Evolutionary conservation across 2,888 invertebrate genomes (phyloP), one percentile per base, ranked within the genome.

Genomic region (Argyresthia goedartella): DNA sequence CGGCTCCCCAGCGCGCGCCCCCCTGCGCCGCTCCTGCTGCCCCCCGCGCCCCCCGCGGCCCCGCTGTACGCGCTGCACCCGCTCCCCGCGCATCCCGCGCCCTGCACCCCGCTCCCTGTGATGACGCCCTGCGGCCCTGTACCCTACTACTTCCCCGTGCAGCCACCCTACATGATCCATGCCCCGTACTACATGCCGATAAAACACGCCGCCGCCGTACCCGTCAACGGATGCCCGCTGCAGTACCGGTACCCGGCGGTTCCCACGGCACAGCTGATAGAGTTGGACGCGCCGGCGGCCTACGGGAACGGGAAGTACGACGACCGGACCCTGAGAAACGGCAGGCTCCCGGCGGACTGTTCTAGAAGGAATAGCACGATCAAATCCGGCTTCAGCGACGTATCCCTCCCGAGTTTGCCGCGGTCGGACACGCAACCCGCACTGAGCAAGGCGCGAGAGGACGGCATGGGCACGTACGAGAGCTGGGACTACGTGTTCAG

Each of bases 401-500:
- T 78, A 1, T 71, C 85, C 0, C 53, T 82, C 11, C 81, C 85
- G 1, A 85, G 84, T 53, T 57, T 87, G 54, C 85, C 87, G 0
- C 65, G 87, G 1, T 86, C 87, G 0, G 87, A 87, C 48, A 87
- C 87, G 0, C 87, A 87, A 44, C 87, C 87, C 1, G 65, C 75
- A 0, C 56, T 87, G 4, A 87, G 86, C 57, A 87, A 87, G 59
- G 90, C 90, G 16, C 85, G 84, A 54, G 91, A 91, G 58, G 91
- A 91, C 56, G 91, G 90, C 0, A 89, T 90, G 66, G 91, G 91
- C 0, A 91, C 90, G 0, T 90, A 90, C 53, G 93, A 93, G 59
- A 90, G 90, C 51, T 95, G 95, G 95, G 92, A 92, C 66, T 94
- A 93, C 65, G 94, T 95, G 0, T 95, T 92, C 66, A 89, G 91